Evolutionary conservation across 2,113 vertebrate genomes (phyloP).

Genomic region (Emydura subglobosa): DNA sequence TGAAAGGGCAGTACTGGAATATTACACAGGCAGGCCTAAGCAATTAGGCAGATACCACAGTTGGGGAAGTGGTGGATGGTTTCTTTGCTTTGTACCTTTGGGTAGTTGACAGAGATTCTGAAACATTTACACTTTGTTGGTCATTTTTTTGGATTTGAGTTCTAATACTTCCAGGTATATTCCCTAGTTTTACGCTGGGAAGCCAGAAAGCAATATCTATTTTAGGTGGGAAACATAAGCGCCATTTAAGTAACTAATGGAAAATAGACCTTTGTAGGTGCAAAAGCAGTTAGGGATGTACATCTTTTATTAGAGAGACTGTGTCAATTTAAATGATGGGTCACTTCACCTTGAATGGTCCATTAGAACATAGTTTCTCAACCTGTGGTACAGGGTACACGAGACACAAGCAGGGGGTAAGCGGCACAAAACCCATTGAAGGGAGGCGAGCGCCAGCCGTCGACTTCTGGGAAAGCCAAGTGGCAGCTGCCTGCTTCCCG

Average conservation of each 20-base stretch:
- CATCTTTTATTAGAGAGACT: background rate
- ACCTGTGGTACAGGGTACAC: no score
- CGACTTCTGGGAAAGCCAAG: no score
- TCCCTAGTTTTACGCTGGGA: background rate
- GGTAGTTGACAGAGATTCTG: background rate
- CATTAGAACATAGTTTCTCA: no score
- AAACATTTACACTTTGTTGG: background rate
- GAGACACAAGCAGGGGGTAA: no score
- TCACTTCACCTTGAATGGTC: background rate
- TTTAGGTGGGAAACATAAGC: background rate
- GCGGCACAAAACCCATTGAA: no score
- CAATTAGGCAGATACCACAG: background rate
- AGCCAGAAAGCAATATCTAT: background rate
- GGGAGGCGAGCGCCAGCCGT: no score
- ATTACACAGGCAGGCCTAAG: background rate
- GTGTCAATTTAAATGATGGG: background rate
- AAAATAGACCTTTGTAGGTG: background rate
- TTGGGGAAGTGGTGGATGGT: background rate
- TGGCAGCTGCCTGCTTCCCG: no score
- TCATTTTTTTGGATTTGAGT: background rate
- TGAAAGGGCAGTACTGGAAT: background rate
- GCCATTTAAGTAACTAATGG: conserved; percentile 8
- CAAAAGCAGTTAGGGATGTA: background rate
- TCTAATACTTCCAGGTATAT: background rate
- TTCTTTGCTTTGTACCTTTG: background rate